These are phyloP conservation scores for Amia ocellicauda DNA, from an alignment of 2,113 vertebrate species.

Conservation along the genomic window DNA sequence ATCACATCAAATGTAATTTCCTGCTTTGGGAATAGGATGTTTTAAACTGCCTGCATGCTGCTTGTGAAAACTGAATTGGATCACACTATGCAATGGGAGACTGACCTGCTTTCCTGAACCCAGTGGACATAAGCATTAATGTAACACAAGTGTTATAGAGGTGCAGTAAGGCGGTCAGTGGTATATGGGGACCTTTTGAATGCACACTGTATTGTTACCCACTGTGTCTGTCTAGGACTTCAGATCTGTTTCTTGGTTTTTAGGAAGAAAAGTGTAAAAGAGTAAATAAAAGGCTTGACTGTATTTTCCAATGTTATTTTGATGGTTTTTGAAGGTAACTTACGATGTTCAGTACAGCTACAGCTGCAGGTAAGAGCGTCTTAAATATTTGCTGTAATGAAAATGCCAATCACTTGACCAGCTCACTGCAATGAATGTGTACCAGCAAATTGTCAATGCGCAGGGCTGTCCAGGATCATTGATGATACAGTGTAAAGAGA, in stretches of 20 bases:
- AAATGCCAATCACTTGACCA: not conserved
- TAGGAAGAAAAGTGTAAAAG: too few relatives aligned
- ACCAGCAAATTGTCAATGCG: not conserved
- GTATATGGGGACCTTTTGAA: too few relatives aligned
- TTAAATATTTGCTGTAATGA: not conserved
- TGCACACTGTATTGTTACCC: too few relatives aligned
- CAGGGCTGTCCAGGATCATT: not conserved
- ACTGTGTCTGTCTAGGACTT: too few relatives aligned
- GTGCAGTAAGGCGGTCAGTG: too few relatives aligned
- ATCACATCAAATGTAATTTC: too few relatives aligned
- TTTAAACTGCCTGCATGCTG: not conserved
- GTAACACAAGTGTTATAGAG: too few relatives aligned
- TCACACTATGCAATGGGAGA: not conserved
- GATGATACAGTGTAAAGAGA: too few relatives aligned
- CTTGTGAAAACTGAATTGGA: not conserved
- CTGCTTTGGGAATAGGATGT: not conserved
- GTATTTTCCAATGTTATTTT: not conserved
- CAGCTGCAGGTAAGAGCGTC: not conserved
- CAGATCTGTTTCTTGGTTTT: too few relatives aligned
- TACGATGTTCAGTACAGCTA: not conserved
- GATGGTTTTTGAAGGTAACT: not conserved
- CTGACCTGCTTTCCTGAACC: too few relatives aligned
- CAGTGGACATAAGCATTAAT: too few relatives aligned
- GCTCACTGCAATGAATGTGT: not conserved
- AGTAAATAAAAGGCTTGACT: not conserved